Evolutionary conservation across 2,888 invertebrate species (phyloP).

Genomic region (Eupeodes latifasciatus): DNA sequence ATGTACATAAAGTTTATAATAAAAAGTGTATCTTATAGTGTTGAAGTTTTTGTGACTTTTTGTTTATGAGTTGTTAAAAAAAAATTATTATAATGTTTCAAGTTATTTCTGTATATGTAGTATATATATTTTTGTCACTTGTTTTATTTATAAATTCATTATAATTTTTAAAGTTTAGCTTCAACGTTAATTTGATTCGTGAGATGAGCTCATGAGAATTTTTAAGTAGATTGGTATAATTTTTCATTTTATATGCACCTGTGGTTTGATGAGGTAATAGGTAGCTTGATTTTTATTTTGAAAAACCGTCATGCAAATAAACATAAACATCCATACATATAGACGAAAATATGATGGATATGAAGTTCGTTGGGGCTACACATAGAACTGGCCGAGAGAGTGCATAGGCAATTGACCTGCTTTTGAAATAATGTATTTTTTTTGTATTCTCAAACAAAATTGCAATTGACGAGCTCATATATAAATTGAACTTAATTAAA

Average conservation of each 20-base stretch:
- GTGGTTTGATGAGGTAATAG: slow-evolving; percentile 62
- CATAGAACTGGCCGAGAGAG: slow-evolving; percentile 12
- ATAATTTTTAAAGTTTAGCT: neutral
- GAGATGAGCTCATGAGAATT: slow-evolving; percentile 25
- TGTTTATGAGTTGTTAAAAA: neutral
- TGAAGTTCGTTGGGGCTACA: slow-evolving; percentile 13
- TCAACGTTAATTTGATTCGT: slow-evolving; percentile 3
- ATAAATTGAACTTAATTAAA: slow-evolving; percentile 70
- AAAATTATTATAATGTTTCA: neutral
- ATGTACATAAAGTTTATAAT: neutral
- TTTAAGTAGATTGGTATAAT: neutral
- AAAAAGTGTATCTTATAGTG: neutral
- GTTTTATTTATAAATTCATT: neutral
- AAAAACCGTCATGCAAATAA: slow-evolving; percentile 37
- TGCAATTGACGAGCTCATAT: slow-evolving; percentile 55
- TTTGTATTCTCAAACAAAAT: slow-evolving; percentile 23
- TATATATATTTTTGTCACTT: neutral
- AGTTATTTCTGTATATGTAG: neutral
- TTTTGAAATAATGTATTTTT: slow-evolving; percentile 34
- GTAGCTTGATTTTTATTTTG: slow-evolving; percentile 1
- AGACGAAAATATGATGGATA: neutral
- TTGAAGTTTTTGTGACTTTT: slow-evolving; percentile 5
- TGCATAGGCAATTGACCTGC: slow-evolving; percentile 69
- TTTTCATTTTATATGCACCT: slow-evolving; percentile 55
- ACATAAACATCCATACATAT: neutral